phyloP scores from a whole-genome alignment of 2,113 vertebrate genomes.

The Otus sunia region DNA sequence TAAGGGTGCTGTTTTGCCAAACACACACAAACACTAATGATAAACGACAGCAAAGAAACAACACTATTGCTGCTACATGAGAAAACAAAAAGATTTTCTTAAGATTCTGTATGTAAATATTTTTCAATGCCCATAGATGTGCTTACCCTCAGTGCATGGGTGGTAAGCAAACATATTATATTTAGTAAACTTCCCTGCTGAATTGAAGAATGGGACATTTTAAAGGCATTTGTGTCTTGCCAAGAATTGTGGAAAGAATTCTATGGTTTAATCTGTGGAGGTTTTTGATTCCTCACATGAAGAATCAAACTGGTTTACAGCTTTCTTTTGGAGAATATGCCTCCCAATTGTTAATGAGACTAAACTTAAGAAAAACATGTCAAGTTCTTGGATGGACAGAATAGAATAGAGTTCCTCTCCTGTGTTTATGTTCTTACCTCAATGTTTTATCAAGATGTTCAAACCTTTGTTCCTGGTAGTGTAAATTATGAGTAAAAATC shows the following conservation, averaged over 20 bases:
- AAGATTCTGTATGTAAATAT: background rate
- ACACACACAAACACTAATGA: background rate
- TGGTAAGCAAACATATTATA: background rate
- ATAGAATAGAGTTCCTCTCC: background rate
- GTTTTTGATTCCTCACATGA: background rate
- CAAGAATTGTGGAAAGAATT: background rate
- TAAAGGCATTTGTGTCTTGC: background rate
- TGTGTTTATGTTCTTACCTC: background rate
- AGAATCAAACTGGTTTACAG: background rate
- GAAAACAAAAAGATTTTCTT: background rate
- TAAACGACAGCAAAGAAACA: background rate
- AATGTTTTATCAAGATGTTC: background rate
- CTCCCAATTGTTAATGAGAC: background rate
- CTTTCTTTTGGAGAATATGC: background rate
- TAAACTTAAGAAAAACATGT: background rate
- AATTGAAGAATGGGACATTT: background rate
- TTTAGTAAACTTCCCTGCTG: background rate
- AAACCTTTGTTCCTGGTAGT: background rate
- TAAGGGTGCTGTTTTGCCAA: background rate
- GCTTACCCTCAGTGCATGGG: background rate
- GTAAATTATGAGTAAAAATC: background rate
- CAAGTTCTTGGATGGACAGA: background rate
- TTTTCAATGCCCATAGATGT: background rate
- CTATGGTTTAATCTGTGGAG: background rate
- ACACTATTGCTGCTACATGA: background rate